These are phyloP conservation scores for Seladonia tumulorum DNA, from an alignment of 2,888 invertebrate species.

Conservation along the genomic window DNA sequence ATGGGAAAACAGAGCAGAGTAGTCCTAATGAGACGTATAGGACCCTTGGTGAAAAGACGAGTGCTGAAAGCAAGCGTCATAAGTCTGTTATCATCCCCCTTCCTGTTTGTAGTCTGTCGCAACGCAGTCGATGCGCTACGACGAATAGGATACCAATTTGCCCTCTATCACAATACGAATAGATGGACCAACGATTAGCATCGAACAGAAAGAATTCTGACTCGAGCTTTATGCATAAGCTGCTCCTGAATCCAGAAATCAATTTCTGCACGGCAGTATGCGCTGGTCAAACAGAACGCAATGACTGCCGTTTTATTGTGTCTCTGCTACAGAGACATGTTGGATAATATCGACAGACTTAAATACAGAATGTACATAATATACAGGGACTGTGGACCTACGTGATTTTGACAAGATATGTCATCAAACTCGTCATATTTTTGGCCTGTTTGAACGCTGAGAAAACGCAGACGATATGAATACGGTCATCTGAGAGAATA, in stretches of 20 bases:
- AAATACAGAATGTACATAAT: background rate
- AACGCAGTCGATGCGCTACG: slow-evolving; percentile 17
- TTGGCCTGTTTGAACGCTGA: too few species aligned
- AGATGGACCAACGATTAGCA: slow-evolving; percentile 11
- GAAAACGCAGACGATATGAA: background rate
- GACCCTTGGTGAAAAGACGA: background rate
- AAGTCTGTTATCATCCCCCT: slow-evolving; percentile 11
- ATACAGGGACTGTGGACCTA: background rate
- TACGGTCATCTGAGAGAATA: slow-evolving; percentile 43
- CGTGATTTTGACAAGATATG: background rate
- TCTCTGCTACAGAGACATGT: slow-evolving; percentile 3
- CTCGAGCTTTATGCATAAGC: slow-evolving; percentile 14
- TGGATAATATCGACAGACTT: slow-evolving; percentile 7
- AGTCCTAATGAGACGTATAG: slow-evolving; percentile 7
- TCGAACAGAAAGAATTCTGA: slow-evolving; percentile 29
- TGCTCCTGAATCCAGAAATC: slow-evolving; percentile 19
- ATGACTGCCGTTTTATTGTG: background rate
- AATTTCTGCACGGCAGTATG: slow-evolving; percentile 14
- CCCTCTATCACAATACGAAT: slow-evolving; percentile 7
- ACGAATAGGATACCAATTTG: slow-evolving; percentile 4
- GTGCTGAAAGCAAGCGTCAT: background rate
- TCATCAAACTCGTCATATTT: background rate
- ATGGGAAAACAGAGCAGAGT: background rate
- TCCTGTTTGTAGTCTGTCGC: slow-evolving; percentile 31
- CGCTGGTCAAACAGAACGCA: slow-evolving; percentile 18